A percentile compares a stretch with the other conserved stretches of the same genome.
Conservation (phyloP, 2,888 invertebrate genomes). For the Chelonus formosanus region DNA sequence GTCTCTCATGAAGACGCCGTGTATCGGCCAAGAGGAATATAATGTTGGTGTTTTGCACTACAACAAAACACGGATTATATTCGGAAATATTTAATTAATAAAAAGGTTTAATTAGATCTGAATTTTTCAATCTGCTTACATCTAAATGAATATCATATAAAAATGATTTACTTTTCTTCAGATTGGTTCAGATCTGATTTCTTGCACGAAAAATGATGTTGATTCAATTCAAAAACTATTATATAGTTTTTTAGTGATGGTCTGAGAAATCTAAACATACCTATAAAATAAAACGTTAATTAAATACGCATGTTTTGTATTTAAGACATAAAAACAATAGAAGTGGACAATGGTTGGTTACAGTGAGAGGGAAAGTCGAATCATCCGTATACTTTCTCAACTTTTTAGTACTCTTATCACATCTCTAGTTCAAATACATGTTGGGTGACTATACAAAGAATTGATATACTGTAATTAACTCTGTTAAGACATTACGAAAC, state of each 20-base stretch:
- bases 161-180: too few relatives aligned
- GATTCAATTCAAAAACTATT: neutral
- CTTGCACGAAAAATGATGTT: too few relatives aligned
- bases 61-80: too few relatives aligned
- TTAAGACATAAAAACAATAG: constrained; percentile 9
- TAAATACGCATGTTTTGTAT: too few relatives aligned
- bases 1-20: constrained; percentile 20
- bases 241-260: constrained; percentile 5
- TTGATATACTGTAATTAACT: neutral
- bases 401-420: constrained; percentile 47
- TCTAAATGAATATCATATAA: too few relatives aligned
- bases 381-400: constrained; percentile 46
- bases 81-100: too few relatives aligned
- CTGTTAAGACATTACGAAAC: too few relatives aligned
- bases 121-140: too few relatives aligned
- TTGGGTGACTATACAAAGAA: neutral
- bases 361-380: constrained; percentile 49
- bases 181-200: too few relatives aligned
- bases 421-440: constrained; percentile 35
- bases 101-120: too few relatives aligned
- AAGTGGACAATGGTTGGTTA: constrained; percentile 32
- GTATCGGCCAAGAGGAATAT: constrained; percentile 11
- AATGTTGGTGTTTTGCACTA: constrained; percentile 35
- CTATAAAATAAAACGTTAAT: too few relatives aligned
- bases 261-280: constrained; percentile 24